These are phyloP conservation scores for Dynastes maya DNA, from an alignment of 2,888 invertebrate genomes.

Conservation along the genomic window DNA sequence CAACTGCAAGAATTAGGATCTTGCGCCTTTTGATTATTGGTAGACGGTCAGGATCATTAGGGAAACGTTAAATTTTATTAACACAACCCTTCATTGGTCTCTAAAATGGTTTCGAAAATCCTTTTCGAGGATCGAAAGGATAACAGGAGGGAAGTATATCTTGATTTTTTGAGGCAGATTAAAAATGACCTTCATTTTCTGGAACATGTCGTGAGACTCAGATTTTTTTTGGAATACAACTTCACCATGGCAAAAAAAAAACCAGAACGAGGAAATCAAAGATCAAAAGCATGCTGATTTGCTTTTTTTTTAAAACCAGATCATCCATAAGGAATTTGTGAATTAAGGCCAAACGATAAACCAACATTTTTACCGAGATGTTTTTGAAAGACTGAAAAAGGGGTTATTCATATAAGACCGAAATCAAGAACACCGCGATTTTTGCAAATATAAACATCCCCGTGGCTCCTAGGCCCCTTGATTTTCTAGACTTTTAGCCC, in stretches of 20 bases:
- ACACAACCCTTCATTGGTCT: conserved; percentile 10
- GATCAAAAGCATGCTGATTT: too few relatives aligned
- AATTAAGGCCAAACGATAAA: background rate
- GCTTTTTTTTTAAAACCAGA: background rate
- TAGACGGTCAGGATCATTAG: conserved; percentile 55
- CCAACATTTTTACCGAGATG: background rate
- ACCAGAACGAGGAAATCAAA: background rate
- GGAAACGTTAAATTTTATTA: conserved; percentile 53
- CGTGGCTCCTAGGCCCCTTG: background rate
- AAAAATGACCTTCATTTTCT: background rate
- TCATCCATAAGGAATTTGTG: background rate
- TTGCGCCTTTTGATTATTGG: conserved; percentile 52
- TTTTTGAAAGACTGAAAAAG: background rate
- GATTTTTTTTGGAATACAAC: background rate
- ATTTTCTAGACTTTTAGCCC: background rate
- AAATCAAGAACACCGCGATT: too few relatives aligned
- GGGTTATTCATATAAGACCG: background rate
- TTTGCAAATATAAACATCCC: background rate
- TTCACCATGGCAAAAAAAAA: background rate
- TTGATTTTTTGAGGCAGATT: too few relatives aligned
- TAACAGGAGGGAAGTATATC: too few relatives aligned
- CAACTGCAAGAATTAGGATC: background rate
- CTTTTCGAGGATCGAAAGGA: background rate
- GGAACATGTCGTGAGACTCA: background rate
- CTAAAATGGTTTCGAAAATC: background rate